Base-by-base conservation (phyloP, 92 coral and sea anemone species). In the Heteractis magnifica region DNA sequence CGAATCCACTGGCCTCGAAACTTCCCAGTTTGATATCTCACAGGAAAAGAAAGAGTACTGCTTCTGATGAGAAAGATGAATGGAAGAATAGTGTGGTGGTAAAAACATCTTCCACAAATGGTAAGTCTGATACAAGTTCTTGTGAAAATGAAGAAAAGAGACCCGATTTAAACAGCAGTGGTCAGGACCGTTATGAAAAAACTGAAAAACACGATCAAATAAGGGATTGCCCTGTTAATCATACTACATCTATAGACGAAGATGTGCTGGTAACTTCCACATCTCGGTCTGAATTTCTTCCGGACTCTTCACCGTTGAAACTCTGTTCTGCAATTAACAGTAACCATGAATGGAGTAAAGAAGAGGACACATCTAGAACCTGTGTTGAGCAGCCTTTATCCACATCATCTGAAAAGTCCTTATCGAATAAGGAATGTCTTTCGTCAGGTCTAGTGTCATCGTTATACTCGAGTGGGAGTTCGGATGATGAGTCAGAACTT, bases 41-140 rank as follows among this genome's bases (percentile, higher is more conserved):
- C 53, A 74, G 84, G 34, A 81, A 81, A 49, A 55, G 84, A 68
- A 81, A 52, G 26, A 68, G 19, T 4, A 52, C n/a, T 20, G 21
- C 58, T 8, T 12, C 41, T 11, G 77, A 81, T 8, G 74, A 68
- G 18, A 81, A 81, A 34, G 49, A 70, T 7, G 77, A 70, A 13
- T 81, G 84, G 84, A 81, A 81, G 65, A 81, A 81, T 60, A 12
- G 75, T 23, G 84, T 81, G 20, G 18, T 81, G 53, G 10, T 75
- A 20, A 81, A 81, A 81, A 6, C 59, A 8, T 0, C 44, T 26
- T 21, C 73, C 8, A 23, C 73, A 21, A 7, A 0, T 16, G 71
- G n/a, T 64, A 18, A 19, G n/a, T 64, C 13, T 53, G 13, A 12
- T 53, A 53, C 58, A 53, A 53, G 10, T 53, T 8, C 58, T 53